These are phyloP conservation scores for Whitmania pigra DNA, from an alignment of 1,140 invertebrate genomes.

Conservation along the genomic window DNA sequence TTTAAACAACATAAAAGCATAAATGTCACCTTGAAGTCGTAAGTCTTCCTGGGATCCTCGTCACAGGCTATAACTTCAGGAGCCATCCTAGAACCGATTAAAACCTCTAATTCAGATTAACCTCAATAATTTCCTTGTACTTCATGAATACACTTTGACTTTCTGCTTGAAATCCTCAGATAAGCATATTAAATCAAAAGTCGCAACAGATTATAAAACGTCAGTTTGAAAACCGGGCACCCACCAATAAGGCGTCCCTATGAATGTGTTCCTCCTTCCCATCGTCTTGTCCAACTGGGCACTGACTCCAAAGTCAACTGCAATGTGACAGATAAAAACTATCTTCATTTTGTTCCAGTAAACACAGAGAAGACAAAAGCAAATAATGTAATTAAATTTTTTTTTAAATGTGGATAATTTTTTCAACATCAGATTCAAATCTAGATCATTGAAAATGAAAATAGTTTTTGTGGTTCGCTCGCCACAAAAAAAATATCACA, in stretches of 20 bases:
- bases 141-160: too few relatives aligned
- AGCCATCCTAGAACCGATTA: slow-evolving; percentile 51
- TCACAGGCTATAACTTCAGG: slow-evolving; percentile 96
- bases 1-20: too few relatives aligned
- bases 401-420: too few relatives aligned
- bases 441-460: too few relatives aligned
- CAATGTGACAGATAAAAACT: slow-evolving; percentile 29
- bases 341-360: too few relatives aligned
- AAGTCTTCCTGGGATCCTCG: slow-evolving; percentile 98
- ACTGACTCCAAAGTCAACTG: slow-evolving; percentile 98
- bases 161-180: background rate
- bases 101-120: too few relatives aligned
- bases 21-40: slow-evolving; percentile 67
- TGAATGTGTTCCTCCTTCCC: slow-evolving; percentile 94
- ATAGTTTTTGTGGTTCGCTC: too few relatives aligned
- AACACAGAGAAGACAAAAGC: background rate
- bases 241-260: slow-evolving; percentile 95
- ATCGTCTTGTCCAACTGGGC: slow-evolving; percentile 97
- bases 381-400: background rate
- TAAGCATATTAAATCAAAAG: background rate
- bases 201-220: background rate
- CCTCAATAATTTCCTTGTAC: too few relatives aligned
- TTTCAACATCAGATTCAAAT: too few relatives aligned
- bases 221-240: slow-evolving; percentile 21
- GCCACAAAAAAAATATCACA: too few relatives aligned